Evolutionary conservation across 2,888 invertebrate species (phyloP).

Genomic region (Coleophora flavipennella): DNA sequence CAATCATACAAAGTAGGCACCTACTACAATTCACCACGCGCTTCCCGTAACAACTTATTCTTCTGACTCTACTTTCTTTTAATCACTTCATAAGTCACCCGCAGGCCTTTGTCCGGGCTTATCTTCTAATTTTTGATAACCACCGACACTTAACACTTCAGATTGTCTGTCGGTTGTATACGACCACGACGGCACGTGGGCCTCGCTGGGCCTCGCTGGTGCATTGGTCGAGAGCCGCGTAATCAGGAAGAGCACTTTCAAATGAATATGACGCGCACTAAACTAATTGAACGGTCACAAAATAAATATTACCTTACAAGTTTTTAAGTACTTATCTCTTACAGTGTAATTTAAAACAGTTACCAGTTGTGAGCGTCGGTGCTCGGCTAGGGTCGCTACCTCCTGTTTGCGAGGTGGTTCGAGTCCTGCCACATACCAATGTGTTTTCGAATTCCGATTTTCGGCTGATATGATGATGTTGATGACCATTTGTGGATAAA

Average conservation of each 20-base stretch:
- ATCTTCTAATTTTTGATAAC: conserved; percentile 71
- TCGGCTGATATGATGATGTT: too few species aligned
- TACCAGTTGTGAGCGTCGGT: too few species aligned
- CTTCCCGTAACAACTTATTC: conserved; percentile 4
- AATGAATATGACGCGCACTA: conserved; percentile 64
- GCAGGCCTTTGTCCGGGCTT: conserved; percentile 52
- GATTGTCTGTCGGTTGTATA: conserved; percentile 63
- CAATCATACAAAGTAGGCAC: too few species aligned
- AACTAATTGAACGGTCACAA: conserved; percentile 44
- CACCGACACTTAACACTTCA: conserved; percentile 68
- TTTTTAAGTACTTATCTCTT: not conserved
- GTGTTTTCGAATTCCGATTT: too few species aligned
- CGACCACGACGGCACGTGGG: conserved; percentile 37
- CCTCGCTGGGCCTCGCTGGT: conserved; percentile 4
- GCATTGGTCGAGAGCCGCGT: conserved; percentile 54
- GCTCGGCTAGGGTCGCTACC: too few species aligned
- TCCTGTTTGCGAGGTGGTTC: too few species aligned
- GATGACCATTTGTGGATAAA: too few species aligned
- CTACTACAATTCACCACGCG: too few species aligned
- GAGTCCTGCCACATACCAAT: too few species aligned
- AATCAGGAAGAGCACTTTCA: conserved; percentile 61
- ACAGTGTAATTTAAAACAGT: too few species aligned
- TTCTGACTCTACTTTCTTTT: conserved; percentile 39
- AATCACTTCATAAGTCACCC: conserved; percentile 70
- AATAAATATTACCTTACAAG: not conserved